These are phyloP conservation scores for Cydia pomonella DNA, from an alignment of 1,140 invertebrate species.

Conservation along the genomic window DNA sequence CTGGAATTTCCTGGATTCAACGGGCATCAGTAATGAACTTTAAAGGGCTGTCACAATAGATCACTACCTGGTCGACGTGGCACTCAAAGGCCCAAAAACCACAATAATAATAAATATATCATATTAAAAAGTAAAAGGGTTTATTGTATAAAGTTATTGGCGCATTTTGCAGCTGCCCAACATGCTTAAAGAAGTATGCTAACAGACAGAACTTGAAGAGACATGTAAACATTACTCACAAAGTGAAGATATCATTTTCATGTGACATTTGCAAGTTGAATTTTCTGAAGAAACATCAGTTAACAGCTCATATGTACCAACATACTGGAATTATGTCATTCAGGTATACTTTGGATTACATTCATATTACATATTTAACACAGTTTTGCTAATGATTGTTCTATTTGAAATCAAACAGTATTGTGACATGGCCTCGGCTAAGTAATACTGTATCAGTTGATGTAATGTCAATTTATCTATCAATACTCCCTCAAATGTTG, in stretches of 20 bases:
- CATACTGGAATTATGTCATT: conserved; percentile 77
- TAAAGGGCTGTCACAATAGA: no score
- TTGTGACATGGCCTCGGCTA: no score
- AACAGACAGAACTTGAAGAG: conserved; percentile 71
- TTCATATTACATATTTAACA: not conserved
- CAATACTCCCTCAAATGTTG: no score
- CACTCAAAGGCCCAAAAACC: no score
- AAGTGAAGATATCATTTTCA: conserved; percentile 51
- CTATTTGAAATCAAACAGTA: no score
- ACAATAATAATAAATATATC: no score
- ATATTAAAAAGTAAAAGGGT: conserved; percentile 20
- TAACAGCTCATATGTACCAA: conserved; percentile 71
- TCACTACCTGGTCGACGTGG: no score
- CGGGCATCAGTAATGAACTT: no score
- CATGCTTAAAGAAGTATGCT: conserved; percentile 63
- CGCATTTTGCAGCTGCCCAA: conserved; percentile 61
- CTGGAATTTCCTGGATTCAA: no score
- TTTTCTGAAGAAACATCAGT: conserved; percentile 72
- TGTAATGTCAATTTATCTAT: no score
- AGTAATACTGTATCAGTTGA: no score
- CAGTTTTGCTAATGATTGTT: no score
- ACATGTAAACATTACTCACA: conserved; percentile 70
- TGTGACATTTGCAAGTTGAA: conserved; percentile 70
- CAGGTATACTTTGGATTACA: conserved; percentile 51
- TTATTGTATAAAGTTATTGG: not conserved